Evolutionary conservation across 2,888 invertebrate genomes (phyloP), one percentile per base, ranked within the genome.

Genomic region (Hylaea fasciaria): DNA sequence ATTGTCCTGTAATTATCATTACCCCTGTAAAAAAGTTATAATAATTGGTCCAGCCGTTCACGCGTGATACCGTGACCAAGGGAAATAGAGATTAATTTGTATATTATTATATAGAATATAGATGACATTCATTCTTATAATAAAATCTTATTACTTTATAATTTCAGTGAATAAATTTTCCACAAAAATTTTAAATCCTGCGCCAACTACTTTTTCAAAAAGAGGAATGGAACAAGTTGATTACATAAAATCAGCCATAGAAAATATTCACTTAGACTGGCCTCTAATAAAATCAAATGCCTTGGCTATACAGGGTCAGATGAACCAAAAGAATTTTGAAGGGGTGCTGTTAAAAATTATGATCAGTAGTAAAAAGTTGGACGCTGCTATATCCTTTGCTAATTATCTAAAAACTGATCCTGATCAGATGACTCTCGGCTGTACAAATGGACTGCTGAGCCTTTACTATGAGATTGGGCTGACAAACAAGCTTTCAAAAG

Each of bases 371-470:
- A 85, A 86, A 32, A 87, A 94, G 43, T 82, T 93, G 49, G 74
- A 91, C 46, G 74, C 91, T 35, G 95, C 94, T 0, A 84, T 93
- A 59, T 93, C 92, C 32, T 96, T 94, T 84, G 81, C 94, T 0
- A 77, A 92, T 7, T 93, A 93, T 86, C 80, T 96, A 37, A 84
- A 87, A 66, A 74, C 73, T 0, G 85, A 85, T 53, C 86, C 92
- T 37, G 80, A 85, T 13, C 82, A 93, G 49, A 82, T 94, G 2
- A 94, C 94, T 81, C 72, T 94, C 37, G 94, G 94, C 0, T 87
- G 93, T 0, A 80, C 93, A 46, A 94, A 94, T 56, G 93, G 93
- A 47, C 87, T 95, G 51, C 78, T 96, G 55, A 79, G 82, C 59
- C 76, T 94, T 3, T 94, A 95, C 68, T 91, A 92, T 72, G 75